Conservation (phyloP, 2,113 vertebrate species). For the Patagioenas fasciata region DNA sequence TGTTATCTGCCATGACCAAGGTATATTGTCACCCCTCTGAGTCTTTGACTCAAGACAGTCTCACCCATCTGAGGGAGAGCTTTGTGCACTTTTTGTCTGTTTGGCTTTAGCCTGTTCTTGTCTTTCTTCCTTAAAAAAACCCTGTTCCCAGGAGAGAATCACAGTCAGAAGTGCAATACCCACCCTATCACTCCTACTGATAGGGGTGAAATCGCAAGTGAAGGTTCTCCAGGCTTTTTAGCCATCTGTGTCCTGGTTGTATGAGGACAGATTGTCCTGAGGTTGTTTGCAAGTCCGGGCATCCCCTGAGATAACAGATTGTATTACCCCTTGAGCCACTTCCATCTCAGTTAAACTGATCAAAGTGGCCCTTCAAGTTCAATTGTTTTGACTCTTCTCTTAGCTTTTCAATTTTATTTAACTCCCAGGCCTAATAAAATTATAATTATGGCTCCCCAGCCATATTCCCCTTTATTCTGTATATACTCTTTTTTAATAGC, state of each 20-base stretch:
- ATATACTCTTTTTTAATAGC: neutral
- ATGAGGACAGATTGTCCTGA: neutral
- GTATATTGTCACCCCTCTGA: neutral
- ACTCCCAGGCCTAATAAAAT: slow-evolving; percentile 17
- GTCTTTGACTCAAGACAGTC: neutral
- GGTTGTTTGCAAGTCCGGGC: neutral
- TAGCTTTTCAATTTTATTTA: slow-evolving; percentile 37
- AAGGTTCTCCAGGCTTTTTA: neutral
- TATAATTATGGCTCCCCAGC: neutral
- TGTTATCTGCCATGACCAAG: neutral
- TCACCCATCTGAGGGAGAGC: neutral
- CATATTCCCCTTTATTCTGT: neutral
- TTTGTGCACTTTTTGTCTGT: neutral
- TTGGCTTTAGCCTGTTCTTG: neutral
- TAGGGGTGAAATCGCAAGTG: neutral
- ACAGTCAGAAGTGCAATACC: neutral
- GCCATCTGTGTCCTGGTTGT: neutral
- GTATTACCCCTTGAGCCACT: neutral
- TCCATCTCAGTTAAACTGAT: neutral
- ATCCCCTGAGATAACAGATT: neutral
- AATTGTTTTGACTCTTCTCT: slow-evolving; percentile 11
- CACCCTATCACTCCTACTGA: neutral
- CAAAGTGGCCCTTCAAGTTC: neutral
- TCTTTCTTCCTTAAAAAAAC: neutral
- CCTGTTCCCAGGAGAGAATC: neutral